Base-by-base conservation (phyloP, 2,113 vertebrate species). In the Paralichthys olivaceus region DNA sequence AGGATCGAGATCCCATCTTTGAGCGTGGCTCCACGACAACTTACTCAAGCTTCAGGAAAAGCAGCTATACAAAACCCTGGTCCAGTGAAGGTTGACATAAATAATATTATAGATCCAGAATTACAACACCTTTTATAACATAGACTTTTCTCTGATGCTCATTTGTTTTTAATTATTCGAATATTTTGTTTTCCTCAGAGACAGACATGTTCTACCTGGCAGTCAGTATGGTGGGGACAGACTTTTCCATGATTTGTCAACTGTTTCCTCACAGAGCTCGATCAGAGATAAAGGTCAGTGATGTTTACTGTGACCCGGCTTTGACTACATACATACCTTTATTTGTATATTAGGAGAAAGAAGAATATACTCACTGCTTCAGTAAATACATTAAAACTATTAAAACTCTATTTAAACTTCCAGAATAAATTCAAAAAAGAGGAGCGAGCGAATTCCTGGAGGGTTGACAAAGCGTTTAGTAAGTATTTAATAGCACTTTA, bases 391-490 rank as follows among this genome's bases (percentile, higher is more conserved):
- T 25, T 68, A 7, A 72, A 34, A 17, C 19, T 47, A 4, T 13
- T 62, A 6, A 62, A 20, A 40, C 13, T 12, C 40, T 1, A 12
- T 45, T 69, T 76, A 2, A 56, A 75, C 19, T 86, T 87, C 61
- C 89, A 99, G 98, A 98, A 99, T 93, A 99, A 99, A 91, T 99
- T 99, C 93, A 99, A 99, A 90, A 97, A 95, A 78, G 98, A 99
- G 72, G 98, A 99, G 87, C 95, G 96, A 79, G 60, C 84, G 59
- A 99, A 98, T 87, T 90, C 95, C 61, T 98, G 98, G 97, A 96
- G 97, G 92, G 95, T 99, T 88, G 98, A 99, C 90, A 98, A 99
- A 93, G 97, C 98, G 72, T 98, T 99, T 85, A 96, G 98, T 99
- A 93, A 96, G 97, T 86, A n/a, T 43, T 55, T 28, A 49, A 23